A percentile compares a stretch with the other conserved stretches of the same genome.
These are phyloP conservation scores for Metacarcinus magister DNA, from an alignment of 2,888 invertebrate species.

Conservation along the genomic window DNA sequence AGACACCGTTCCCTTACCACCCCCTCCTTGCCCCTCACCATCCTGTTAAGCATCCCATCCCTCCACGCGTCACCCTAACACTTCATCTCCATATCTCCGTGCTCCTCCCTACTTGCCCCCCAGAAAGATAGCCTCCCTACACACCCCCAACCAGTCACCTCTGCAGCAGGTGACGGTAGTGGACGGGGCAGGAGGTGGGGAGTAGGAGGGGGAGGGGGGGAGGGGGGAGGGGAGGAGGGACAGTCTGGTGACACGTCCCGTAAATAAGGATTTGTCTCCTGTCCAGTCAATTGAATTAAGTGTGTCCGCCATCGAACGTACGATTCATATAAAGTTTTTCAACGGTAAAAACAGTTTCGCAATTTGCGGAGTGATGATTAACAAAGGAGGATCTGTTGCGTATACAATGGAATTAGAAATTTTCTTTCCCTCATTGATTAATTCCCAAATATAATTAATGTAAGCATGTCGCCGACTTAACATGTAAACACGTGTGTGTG, in stretches of 20 bases:
- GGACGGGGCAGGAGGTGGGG: background rate
- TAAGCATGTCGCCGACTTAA: conserved; percentile 23
- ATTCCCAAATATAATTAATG: conserved; percentile 61
- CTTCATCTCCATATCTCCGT: background rate
- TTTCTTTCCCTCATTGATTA: conserved; percentile 57
- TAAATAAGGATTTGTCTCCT: conserved; percentile 1
- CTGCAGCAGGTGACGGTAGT: background rate
- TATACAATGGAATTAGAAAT: conserved; percentile 59
- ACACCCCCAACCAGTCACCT: too few species aligned
- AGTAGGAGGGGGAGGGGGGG: background rate
- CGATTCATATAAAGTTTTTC: conserved; percentile 29
- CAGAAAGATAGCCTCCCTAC: too few species aligned
- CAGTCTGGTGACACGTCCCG: background rate
- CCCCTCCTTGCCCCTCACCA: background rate
- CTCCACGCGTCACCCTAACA: background rate
- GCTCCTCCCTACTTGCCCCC: too few species aligned
- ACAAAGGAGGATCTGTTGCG: conserved; percentile 58
- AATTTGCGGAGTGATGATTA: conserved; percentile 63
- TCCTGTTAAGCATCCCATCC: background rate
- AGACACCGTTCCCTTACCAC: background rate
- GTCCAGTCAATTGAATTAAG: conserved; percentile 57
- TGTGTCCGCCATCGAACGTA: background rate
- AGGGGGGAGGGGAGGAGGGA: background rate
- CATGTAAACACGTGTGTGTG: conserved; percentile 13
- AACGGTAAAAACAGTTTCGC: conserved; percentile 40